These are phyloP conservation scores for Tupaia tana DNA, from an alignment of 2,113 vertebrate genomes.

Conservation along the genomic window DNA sequence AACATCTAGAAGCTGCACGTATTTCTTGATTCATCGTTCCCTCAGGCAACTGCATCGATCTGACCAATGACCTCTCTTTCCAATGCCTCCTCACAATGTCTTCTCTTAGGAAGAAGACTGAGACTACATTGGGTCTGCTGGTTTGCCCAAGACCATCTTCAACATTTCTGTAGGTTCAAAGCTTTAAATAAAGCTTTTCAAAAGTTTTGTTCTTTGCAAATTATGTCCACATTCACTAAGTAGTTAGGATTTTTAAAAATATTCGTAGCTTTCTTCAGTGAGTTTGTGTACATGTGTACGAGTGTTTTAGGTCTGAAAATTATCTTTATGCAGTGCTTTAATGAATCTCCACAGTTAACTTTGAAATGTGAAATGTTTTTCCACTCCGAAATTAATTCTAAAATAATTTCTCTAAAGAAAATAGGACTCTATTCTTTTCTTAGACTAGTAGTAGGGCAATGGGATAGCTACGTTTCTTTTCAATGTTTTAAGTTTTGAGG, in stretches of 20 bases:
- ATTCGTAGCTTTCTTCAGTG: not conserved
- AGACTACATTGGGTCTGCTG: not conserved
- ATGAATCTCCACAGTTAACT: not conserved
- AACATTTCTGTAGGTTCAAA: not conserved
- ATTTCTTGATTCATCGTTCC: not conserved
- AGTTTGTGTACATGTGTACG: not conserved
- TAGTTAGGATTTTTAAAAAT: not conserved
- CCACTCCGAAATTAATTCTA: not conserved
- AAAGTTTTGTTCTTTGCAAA: not conserved
- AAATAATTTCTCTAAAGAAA: constrained; percentile 9
- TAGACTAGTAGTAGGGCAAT: not conserved
- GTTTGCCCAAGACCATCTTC: too few relatives aligned
- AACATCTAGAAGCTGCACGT: not conserved
- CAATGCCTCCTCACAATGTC: too few relatives aligned
- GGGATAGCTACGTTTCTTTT: not conserved
- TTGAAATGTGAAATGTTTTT: not conserved
- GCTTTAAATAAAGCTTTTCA: not conserved
- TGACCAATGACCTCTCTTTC: not conserved
- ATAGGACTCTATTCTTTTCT: not conserved
- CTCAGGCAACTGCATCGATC: not conserved
- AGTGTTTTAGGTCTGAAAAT: not conserved
- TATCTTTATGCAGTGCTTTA: not conserved
- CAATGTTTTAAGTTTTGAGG: not conserved
- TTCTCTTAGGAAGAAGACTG: not conserved
- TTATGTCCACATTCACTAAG: not conserved